Evolutionary conservation across 2,888 invertebrate species (phyloP), one percentile per base, ranked within the genome.

Genomic region (Lasioglossum morio): DNA sequence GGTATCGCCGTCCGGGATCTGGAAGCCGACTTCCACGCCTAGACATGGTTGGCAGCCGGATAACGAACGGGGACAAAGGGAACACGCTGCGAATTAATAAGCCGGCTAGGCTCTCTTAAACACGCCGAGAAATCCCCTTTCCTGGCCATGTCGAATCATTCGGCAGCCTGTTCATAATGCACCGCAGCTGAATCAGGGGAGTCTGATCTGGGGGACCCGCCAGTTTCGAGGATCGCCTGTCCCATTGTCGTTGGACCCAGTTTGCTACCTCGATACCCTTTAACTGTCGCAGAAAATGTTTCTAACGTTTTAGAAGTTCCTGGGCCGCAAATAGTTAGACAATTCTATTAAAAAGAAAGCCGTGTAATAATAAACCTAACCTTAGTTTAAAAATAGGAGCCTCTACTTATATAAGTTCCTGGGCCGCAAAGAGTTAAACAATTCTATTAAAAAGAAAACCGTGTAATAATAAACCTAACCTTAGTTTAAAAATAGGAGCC

Each of bases 71-170:
- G 84, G 84, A 89, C 90, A 88, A 86, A 88, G 87, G 87, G 86
- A 84, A 81, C 90, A 91, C 88, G 91, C 88, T 88, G 92, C 93
- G 94, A 94, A 94, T 94, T 94, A 94, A 94, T 94, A 94, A 94
- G 94, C 94, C 91, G 90, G 92, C 16, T 46, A 46, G 46, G 46
- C 91, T 94, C 83, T 85, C 57, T 91, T 89, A 88, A 91, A 91
- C 90, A 85, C 77, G 75, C 82, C 72, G 84, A 89, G 88, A 90
- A 87, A 69, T 87, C 82, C 88, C 89, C 79, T 79, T 82, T 63
- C 72, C 78, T 34, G 77, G 60, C 79, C 85, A 66, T 73, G 82
- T 80, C 87, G 85, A 87, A 87, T 80, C 79, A 82, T 89, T 92
- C 91, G 91, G 89, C 92, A 90, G 92, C 91, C 92, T 92, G 93